A percentile compares a stretch with the other conserved stretches of the same genome.
phyloP scores from a whole-genome alignment of 2,113 vertebrate genomes.

The Pimephales promelas region DNA sequence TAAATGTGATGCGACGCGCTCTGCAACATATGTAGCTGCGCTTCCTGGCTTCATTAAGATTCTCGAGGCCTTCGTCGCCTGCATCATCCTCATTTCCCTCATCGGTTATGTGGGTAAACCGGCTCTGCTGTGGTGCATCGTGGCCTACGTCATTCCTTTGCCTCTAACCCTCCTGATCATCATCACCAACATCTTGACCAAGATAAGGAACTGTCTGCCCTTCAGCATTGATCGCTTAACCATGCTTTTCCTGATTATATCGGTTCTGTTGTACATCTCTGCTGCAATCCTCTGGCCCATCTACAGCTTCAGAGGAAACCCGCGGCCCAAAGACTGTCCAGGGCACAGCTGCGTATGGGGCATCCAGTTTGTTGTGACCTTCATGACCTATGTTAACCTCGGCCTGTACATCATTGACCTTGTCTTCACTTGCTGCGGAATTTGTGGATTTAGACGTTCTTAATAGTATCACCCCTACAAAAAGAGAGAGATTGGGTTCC shows the following conservation, averaged over 20 bases:
- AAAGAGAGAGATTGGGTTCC: background rate
- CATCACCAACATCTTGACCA: constrained; percentile 76
- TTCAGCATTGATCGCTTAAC: constrained; percentile 73
- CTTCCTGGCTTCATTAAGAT: constrained; percentile 83
- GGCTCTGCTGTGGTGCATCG: constrained; percentile 73
- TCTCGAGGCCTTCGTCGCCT: constrained; percentile 80
- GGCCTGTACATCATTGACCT: constrained; percentile 80
- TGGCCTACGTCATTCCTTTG: constrained; percentile 81
- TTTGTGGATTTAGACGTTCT: constrained; percentile 64
- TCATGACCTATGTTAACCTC: constrained; percentile 82
- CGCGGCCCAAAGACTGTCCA: background rate
- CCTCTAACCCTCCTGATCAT: constrained; percentile 78
- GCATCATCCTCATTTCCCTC: constrained; percentile 79
- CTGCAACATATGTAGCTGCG: constrained; percentile 78
- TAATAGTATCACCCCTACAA: background rate
- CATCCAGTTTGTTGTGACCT: constrained; percentile 74
- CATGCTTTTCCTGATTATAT: constrained; percentile 75
- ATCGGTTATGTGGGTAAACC: background rate
- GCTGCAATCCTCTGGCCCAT: constrained; percentile 79
- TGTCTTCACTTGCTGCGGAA: constrained; percentile 74
- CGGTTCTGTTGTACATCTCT: constrained; percentile 75
- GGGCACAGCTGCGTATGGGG: constrained; percentile 69
- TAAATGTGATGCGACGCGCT: constrained; percentile 68
- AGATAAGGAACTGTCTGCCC: constrained; percentile 67
- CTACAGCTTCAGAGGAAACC: constrained; percentile 67